These are phyloP conservation scores for Labroides dimidiatus DNA, from an alignment of 2,797 vertebrate genomes.

Conservation along the genomic window DNA sequence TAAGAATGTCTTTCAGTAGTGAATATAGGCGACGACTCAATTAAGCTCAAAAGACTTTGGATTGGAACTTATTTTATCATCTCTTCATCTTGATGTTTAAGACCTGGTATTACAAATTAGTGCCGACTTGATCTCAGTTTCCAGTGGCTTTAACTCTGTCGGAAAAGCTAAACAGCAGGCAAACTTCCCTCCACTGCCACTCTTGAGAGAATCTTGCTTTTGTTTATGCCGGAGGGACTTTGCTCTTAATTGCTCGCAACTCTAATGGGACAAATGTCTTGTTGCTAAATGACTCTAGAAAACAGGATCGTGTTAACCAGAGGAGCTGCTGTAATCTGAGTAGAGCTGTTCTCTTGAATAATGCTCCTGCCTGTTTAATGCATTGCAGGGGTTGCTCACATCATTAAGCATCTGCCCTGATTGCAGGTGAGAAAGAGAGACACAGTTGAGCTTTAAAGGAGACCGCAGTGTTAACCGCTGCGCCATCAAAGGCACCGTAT, in stretches of 20 bases:
- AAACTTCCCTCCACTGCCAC: slow-evolving; percentile 7
- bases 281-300: slow-evolving; percentile 59
- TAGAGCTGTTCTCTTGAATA: slow-evolving; percentile 22
- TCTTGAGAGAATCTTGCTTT: slow-evolving; percentile 24
- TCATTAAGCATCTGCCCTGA: slow-evolving; percentile 31
- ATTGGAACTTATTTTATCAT: too few relatives aligned
- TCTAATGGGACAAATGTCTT: slow-evolving; percentile 46
- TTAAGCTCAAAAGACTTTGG: too few relatives aligned
- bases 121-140: background rate
- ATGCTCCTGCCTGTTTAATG: slow-evolving; percentile 21
- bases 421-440: slow-evolving; percentile 39
- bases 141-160: slow-evolving; percentile 8
- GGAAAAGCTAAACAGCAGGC: slow-evolving; percentile 20
- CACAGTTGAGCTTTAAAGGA: slow-evolving; percentile 2
- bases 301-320: slow-evolving; percentile 29
- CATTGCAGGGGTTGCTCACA: slow-evolving; percentile 9
- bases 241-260: slow-evolving; percentile 56
- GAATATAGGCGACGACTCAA: too few relatives aligned
- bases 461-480: slow-evolving; percentile 36
- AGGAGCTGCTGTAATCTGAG: slow-evolving; percentile 37
- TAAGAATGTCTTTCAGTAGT: too few relatives aligned
- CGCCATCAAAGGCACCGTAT: slow-evolving; percentile 45
- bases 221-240: slow-evolving; percentile 58
- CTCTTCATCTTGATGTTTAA: background rate
- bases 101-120: background rate